Evolutionary conservation across 2,888 invertebrate species (phyloP).

Genomic region (Dicyrtoma fusca): DNA sequence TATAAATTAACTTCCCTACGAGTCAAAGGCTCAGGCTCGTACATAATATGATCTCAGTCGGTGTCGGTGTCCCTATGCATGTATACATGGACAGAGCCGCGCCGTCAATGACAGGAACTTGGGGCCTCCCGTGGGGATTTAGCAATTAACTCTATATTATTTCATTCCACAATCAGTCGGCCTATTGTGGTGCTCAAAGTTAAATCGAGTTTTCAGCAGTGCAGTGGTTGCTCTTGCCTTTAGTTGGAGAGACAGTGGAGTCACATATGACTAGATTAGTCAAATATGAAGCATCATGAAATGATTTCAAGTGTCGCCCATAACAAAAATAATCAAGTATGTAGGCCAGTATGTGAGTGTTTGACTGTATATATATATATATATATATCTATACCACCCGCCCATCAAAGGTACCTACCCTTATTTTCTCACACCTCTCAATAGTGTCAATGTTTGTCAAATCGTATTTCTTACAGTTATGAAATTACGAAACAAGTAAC

Average conservation of each 20-base stretch:
- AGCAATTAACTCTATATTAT: constrained; percentile 31
- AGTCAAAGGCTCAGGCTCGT: too few relatives aligned
- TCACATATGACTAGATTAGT: neutral
- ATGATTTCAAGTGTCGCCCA: constrained; percentile 20
- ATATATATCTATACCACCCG: neutral
- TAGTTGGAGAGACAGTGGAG: too few relatives aligned
- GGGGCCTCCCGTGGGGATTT: constrained; percentile 17
- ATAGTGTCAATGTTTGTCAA: constrained; percentile 29
- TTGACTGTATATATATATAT: neutral
- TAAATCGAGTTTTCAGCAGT: too few relatives aligned
- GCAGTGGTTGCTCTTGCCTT: too few relatives aligned
- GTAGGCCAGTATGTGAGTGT: constrained; percentile 14
- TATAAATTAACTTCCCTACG: too few relatives aligned
- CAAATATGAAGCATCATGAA: constrained; percentile 6
- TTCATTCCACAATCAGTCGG: constrained; percentile 9
- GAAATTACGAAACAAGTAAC: constrained; percentile 28
- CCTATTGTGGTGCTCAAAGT: neutral
- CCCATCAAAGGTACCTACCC: neutral
- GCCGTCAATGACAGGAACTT: constrained; percentile 18
- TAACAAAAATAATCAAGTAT: constrained; percentile 2
- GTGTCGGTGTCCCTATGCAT: too few relatives aligned
- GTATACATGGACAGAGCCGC: neutral
- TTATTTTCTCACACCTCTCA: constrained; percentile 7
- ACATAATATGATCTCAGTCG: too few relatives aligned
- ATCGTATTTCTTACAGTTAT: constrained; percentile 17